Conservation (phyloP, 2,888 invertebrate genomes). For the Shargacucullia verbasci region DNA sequence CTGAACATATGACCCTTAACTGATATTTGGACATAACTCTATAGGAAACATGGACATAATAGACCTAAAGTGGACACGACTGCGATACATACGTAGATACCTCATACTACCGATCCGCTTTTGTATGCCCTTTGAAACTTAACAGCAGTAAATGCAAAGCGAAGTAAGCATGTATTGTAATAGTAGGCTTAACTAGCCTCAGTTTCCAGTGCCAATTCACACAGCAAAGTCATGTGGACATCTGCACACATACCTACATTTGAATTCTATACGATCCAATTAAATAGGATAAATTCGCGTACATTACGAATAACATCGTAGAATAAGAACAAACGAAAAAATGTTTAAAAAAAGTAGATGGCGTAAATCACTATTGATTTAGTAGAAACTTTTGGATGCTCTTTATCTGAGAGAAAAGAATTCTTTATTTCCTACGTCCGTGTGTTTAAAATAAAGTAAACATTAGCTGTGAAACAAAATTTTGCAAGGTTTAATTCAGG, state of each 20-base stretch:
- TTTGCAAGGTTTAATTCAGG: slow-evolving; percentile 51
- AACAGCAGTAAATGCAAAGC: slow-evolving; percentile 19
- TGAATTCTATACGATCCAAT: no score
- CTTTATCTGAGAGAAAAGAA: slow-evolving; percentile 6
- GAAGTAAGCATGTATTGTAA: slow-evolving; percentile 27
- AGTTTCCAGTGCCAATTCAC: slow-evolving; percentile 26
- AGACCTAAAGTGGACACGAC: not conserved
- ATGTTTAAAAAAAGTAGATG: no score
- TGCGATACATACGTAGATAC: slow-evolving; percentile 10
- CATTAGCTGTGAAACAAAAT: slow-evolving; percentile 51
- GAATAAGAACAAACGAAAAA: no score
- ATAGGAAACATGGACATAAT: slow-evolving; percentile 2
- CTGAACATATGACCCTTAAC: no score
- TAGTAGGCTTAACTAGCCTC: slow-evolving; percentile 11
- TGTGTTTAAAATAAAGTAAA: slow-evolving; percentile 42
- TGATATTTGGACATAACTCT: no score
- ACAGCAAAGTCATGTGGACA: slow-evolving; percentile 10
- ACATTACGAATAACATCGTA: no score
- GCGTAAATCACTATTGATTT: not conserved
- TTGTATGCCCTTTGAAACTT: slow-evolving; percentile 40
- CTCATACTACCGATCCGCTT: slow-evolving; percentile 20
- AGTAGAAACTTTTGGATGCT: slow-evolving; percentile 1
- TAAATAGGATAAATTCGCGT: no score
- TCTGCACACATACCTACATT: no score
- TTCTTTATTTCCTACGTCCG: slow-evolving; percentile 9